A percentile compares a stretch with the other conserved stretches of the same genome.
Evolutionary conservation across 2,113 vertebrate genomes (phyloP).

Genomic region (Arizona elegans): DNA sequence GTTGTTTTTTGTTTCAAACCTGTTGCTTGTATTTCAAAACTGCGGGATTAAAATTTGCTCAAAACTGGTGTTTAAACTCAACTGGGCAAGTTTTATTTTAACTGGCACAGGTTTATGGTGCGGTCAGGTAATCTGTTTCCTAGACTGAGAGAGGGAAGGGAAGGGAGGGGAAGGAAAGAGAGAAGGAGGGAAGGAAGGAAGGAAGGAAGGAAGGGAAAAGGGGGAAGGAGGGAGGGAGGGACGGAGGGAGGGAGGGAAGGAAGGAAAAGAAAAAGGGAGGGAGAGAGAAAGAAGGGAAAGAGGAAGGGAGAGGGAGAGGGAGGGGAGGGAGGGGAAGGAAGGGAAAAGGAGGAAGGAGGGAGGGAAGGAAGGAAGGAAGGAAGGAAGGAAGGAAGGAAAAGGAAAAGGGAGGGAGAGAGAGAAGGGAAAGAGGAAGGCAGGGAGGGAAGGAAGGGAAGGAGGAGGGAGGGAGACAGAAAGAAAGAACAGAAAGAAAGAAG

Average conservation of each 20-base stretch:
- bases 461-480: no score
- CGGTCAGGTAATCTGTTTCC: background rate
- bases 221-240: no score
- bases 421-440: no score
- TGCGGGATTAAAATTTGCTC: background rate
- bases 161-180: background rate
- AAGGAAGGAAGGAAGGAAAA: no score
- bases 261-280: accelerated
- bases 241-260: no score
- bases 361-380: no score
- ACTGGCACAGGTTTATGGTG: background rate
- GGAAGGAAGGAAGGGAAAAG: background rate
- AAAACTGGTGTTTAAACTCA: background rate
- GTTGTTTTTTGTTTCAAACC: background rate
- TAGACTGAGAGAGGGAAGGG: background rate
- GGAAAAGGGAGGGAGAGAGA: accelerated
- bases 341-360: no score
- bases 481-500: no score
- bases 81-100: background rate
- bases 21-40: background rate
- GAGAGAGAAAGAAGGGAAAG: no score
- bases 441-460: no score
- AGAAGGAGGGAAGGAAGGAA: background rate
- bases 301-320: no score
- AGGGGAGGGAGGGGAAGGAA: no score